Conservation (phyloP, 2,888 invertebrate species). For the Spilarctia lutea region DNA sequence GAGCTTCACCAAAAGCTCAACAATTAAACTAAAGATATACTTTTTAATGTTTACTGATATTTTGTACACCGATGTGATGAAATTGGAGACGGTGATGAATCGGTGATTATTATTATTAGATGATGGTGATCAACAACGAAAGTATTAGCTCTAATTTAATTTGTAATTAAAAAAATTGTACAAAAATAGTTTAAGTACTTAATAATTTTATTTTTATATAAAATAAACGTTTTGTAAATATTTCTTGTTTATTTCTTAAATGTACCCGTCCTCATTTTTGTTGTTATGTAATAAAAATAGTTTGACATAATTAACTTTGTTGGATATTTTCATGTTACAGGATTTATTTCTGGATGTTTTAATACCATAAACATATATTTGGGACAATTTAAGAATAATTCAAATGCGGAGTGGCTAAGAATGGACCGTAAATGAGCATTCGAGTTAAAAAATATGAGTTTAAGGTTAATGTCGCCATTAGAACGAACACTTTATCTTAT, state of each 20-base stretch:
- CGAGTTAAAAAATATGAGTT: not conserved
- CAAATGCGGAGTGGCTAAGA: not conserved
- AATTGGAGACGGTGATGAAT: slow-evolving; percentile 22
- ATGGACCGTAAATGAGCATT: not conserved
- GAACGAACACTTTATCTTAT: not conserved
- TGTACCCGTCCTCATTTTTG: not conserved
- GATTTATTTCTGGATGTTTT: too few relatives aligned
- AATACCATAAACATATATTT: too few relatives aligned
- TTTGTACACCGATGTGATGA: slow-evolving; percentile 29
- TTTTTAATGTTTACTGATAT: slow-evolving; percentile 18
- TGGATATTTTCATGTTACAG: too few relatives aligned
- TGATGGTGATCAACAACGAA: slow-evolving; percentile 30
- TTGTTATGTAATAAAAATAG: not conserved
- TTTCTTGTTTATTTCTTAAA: slow-evolving; percentile 23
- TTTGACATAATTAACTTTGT: too few relatives aligned
- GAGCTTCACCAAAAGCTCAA: not conserved
- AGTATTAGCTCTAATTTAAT: slow-evolving; percentile 70
- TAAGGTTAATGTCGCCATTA: too few relatives aligned
- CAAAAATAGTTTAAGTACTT: slow-evolving; percentile 76
- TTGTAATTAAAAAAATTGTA: slow-evolving; percentile 72
- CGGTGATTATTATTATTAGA: not conserved
- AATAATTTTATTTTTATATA: slow-evolving; percentile 63
- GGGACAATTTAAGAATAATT: too few relatives aligned
- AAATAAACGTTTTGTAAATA: slow-evolving; percentile 78
- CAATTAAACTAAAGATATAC: not conserved